A percentile compares a stretch with the other conserved stretches of the same genome.
Conservation (phyloP, 2,797 vertebrate species). For the Iguana delicatissima region DNA sequence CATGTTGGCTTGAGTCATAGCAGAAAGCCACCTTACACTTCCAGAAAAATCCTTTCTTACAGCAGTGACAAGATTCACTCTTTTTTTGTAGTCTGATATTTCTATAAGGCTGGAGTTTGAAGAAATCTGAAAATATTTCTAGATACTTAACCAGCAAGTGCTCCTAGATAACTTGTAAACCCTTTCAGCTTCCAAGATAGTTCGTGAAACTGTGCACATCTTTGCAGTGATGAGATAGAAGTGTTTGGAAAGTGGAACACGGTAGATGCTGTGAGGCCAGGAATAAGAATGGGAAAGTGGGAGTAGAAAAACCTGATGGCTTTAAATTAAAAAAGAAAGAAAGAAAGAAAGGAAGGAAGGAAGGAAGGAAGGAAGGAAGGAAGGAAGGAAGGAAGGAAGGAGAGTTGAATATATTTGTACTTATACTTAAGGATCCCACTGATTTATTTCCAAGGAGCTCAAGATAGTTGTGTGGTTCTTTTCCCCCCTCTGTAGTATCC, state of each 20-base stretch:
- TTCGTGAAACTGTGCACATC: neutral
- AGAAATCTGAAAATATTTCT: neutral
- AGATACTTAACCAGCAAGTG: too few species aligned
- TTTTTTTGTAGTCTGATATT: neutral
- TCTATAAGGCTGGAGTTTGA: neutral
- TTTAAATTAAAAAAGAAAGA: neutral
- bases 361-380: too few species aligned
- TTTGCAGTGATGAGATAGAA: neutral
- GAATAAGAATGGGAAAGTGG: neutral
- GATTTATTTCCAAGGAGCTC: neutral
- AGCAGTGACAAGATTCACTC: neutral
- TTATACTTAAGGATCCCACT: constrained; percentile 26
- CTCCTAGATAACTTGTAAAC: neutral
- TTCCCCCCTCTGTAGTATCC: neutral
- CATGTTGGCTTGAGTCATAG: neutral
- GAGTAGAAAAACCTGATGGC: neutral
- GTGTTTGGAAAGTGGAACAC: neutral
- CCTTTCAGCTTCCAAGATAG: neutral
- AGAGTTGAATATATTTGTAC: neutral
- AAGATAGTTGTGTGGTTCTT: neutral
- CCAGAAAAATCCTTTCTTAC: neutral
- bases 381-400: neutral
- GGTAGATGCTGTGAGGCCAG: neutral
- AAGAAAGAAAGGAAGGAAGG: too few species aligned
- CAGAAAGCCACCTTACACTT: neutral